Percentiles rank a stretch among this genome's conserved stretches.
phyloP scores from a whole-genome alignment of 2,888 invertebrate species.

The Lissonota sp. region DNA sequence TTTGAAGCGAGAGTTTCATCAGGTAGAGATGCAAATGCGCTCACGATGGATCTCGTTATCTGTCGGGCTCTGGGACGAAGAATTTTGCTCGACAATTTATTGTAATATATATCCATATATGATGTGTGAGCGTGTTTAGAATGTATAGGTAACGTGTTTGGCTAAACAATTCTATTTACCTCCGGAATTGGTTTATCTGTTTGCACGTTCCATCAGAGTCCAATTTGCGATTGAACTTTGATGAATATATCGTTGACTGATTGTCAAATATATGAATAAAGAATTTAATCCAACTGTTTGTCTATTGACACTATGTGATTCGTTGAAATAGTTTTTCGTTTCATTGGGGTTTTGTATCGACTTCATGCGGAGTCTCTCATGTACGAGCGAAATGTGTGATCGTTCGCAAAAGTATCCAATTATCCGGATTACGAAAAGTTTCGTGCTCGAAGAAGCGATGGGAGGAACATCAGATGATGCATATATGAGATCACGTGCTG shows the following conservation, averaged over 20 bases:
- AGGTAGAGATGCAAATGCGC: too few species aligned
- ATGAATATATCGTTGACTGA: background rate
- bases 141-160: slow-evolving; percentile 26
- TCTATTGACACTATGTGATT: background rate
- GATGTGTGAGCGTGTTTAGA: background rate
- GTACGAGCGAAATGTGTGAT: slow-evolving; percentile 2
- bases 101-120: background rate
- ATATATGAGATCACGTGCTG: slow-evolving; percentile 61
- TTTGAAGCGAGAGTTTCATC: too few species aligned
- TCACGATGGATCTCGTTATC: too few species aligned
- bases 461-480: slow-evolving; percentile 46
- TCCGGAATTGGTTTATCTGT: slow-evolving; percentile 26
- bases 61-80: slow-evolving; percentile 8
- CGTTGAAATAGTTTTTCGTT: background rate
- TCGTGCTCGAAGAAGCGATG: slow-evolving; percentile 18
- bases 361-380: background rate
- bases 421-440: slow-evolving; percentile 64
- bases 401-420: slow-evolving; percentile 56
- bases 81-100: slow-evolving; percentile 42
- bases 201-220: slow-evolving; percentile 17
- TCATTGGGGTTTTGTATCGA: slow-evolving; percentile 1
- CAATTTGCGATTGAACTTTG: background rate
- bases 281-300: background rate
- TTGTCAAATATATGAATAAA: background rate
- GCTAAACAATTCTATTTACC: slow-evolving; percentile 37